Evolutionary conservation across 2,888 invertebrate genomes (phyloP), one percentile per base, ranked within the genome.

Genomic region (Biston betularia): DNA sequence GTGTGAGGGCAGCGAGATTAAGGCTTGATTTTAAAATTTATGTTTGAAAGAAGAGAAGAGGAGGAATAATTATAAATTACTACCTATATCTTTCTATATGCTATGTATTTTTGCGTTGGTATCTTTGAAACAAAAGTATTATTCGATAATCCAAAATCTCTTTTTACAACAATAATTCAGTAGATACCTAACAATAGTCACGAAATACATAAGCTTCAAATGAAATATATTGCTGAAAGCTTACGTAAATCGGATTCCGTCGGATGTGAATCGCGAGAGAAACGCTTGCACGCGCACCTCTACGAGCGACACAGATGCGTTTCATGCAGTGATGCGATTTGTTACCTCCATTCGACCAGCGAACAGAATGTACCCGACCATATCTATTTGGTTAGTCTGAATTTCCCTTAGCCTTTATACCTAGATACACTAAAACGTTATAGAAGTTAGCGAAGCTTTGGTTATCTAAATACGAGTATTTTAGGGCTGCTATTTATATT

Each of bases 241-340:
- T 48, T 46, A 64, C 34, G 8, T 34, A 46, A 67, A 70, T 68
- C 63, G 14, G 50, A 55, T 68, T 69, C 58, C 34, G 45, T 65
- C 54, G 49, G 24, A 65, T 63, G 63, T 65, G 58, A 58, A 71
- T 71, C 34, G 63, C 65, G 64, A 64, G 56, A 56, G 67, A 64
- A 71, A 56, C 71, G 73, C 68, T 59, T 69, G 68, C 71, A 74
- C 68, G 70, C 69, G 68, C 68, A 70, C 75, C 68, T 58, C 56
- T 66, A 50, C 55, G 52, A 57, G 45, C 63, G 69, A 57, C 65
- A 69, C 72, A 73, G 73, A 78, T 79, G 73, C 73, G 70, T 73
- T 77, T 73, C 72, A 72, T 74, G 72, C 75, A 76, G 72, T 79
- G 78, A 81, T 81, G 74, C 78, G 76, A 84, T 82, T 84, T 81